Conservation (phyloP, 2,113 vertebrate species). For the Syngnathoides biaculeatus region DNA sequence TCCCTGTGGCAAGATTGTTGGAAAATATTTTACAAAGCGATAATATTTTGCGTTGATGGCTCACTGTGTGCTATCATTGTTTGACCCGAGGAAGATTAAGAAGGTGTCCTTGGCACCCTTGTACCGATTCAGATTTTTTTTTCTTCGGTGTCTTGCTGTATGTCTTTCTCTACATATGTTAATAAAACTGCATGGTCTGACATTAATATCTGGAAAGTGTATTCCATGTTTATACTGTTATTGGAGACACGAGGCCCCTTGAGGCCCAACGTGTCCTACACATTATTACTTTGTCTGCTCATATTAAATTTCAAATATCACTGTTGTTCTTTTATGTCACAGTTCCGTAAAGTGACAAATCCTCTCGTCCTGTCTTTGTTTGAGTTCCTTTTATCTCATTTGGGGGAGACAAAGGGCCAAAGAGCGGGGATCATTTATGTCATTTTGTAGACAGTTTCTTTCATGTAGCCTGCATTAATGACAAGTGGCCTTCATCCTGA, state of each 20-base stretch:
- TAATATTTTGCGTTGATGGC: constrained; percentile 19
- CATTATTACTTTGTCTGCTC: background rate
- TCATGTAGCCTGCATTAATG: background rate
- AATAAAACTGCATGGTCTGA: background rate
- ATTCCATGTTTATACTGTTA: background rate
- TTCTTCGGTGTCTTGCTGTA: constrained; percentile 36
- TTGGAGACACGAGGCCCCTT: constrained; percentile 3
- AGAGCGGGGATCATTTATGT: constrained; percentile 35
- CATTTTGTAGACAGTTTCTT: constrained; percentile 19
- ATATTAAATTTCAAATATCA: constrained; percentile 16
- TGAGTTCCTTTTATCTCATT: constrained; percentile 8
- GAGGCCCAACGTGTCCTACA: background rate
- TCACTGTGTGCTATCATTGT: constrained; percentile 26
- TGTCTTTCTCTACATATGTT: constrained; percentile 4
- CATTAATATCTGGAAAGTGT: constrained; percentile 15
- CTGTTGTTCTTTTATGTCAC: background rate
- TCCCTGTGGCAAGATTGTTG: background rate
- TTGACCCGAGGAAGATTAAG: constrained; percentile 25
- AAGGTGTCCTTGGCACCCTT: constrained; percentile 41
- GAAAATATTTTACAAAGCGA: constrained; percentile 35
- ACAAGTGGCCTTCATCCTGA: constrained; percentile 28
- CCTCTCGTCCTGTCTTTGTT: background rate
- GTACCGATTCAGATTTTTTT: constrained; percentile 48
- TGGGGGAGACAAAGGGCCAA: constrained; percentile 4
- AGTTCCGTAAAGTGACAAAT: constrained; percentile 1